A percentile compares a stretch with the other conserved stretches of the same genome.
These are phyloP conservation scores for Atherix ibis DNA, from an alignment of 2,888 invertebrate genomes.

Conservation along the genomic window DNA sequence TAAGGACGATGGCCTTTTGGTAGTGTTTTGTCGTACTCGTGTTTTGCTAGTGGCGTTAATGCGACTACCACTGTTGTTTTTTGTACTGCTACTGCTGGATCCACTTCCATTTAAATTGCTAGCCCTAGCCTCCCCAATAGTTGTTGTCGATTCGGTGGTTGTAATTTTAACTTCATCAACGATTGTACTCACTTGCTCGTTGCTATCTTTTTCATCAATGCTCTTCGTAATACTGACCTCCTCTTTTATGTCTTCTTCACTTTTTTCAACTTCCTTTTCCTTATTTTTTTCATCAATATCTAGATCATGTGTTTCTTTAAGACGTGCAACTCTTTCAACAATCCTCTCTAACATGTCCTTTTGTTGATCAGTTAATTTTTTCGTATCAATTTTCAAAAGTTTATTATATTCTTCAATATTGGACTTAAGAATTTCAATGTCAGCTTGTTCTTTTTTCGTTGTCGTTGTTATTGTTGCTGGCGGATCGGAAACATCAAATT, in stretches of 20 bases:
- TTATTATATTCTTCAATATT: slow-evolving; percentile 31
- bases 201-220: too few relatives aligned
- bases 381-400: slow-evolving; percentile 26
- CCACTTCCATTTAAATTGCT: slow-evolving; percentile 1
- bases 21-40: slow-evolving; percentile 3
- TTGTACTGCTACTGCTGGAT: neutral
- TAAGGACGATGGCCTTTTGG: slow-evolving; percentile 4
- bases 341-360: slow-evolving; percentile 31
- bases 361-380: slow-evolving; percentile 29
- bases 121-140: too few relatives aligned
- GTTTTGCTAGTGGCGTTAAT: neutral
- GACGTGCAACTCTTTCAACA: slow-evolving; percentile 29
- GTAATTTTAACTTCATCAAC: too few relatives aligned
- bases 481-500: slow-evolving; percentile 1
- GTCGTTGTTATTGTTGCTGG: slow-evolving; percentile 18
- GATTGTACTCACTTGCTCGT: too few relatives aligned
- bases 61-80: neutral
- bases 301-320: slow-evolving; percentile 26
- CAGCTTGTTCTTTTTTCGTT: slow-evolving; percentile 26
- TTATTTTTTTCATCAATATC: too few relatives aligned
- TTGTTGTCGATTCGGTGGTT: too few relatives aligned
- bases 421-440: slow-evolving; percentile 29
- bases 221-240: too few relatives aligned
- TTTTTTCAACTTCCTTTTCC: neutral
- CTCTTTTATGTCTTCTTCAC: too few relatives aligned